Conservation (phyloP, 2,888 invertebrate genomes). For the Drosophila prostipennis region DNA sequence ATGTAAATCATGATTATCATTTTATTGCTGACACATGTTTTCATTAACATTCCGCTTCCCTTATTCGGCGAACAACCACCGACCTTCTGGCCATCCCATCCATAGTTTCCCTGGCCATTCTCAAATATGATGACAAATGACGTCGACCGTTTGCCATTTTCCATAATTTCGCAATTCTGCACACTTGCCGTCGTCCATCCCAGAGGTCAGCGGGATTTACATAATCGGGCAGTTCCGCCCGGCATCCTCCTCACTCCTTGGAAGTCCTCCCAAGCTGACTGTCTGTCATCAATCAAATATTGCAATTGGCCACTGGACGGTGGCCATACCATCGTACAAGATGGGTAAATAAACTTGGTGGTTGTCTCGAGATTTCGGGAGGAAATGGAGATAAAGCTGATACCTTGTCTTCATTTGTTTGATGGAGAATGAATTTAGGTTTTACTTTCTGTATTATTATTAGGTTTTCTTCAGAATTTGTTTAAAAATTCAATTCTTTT, state of each 20-base stretch:
- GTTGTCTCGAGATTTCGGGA: background rate
- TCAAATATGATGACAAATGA: conserved; percentile 68
- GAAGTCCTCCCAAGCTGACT: conserved; percentile 18
- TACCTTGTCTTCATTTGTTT: background rate
- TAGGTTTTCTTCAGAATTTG: too few relatives aligned
- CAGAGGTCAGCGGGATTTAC: conserved; percentile 71
- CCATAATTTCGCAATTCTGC: conserved; percentile 76
- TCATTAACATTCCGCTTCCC: conserved; percentile 57
- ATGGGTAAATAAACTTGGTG: conserved; percentile 16
- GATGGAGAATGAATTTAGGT: background rate
- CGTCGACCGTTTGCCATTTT: conserved; percentile 56
- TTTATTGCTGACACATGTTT: conserved; percentile 82
- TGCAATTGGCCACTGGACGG: conserved; percentile 20
- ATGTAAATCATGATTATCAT: conserved; percentile 83
- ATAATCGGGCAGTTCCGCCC: conserved; percentile 51
- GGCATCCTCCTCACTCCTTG: background rate
- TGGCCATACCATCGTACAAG: background rate
- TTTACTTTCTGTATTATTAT: too few relatives aligned
- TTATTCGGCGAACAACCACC: conserved; percentile 21
- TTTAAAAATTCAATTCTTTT: too few relatives aligned
- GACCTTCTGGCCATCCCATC: background rate
- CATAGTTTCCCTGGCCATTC: conserved; percentile 38
- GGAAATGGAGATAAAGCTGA: background rate
- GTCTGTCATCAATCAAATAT: conserved; percentile 63
- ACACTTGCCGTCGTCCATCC: conserved; percentile 60